Percentiles rank a stretch among this genome's conserved stretches.
These are phyloP conservation scores for Ceraclea dissimilis DNA, from an alignment of 2,888 invertebrate genomes.

Conservation along the genomic window DNA sequence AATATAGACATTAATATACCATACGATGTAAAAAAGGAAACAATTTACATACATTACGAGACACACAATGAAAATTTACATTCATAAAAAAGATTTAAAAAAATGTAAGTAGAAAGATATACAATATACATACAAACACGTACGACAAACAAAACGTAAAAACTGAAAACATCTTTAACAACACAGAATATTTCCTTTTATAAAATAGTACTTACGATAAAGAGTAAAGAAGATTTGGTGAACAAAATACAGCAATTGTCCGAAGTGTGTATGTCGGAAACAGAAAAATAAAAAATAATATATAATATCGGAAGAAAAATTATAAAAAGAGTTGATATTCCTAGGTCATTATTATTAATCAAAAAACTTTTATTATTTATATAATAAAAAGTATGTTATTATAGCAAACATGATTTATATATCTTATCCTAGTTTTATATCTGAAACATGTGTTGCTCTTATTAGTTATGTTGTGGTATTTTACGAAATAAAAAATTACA, in stretches of 20 bases:
- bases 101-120: neutral
- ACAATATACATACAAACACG: neutral
- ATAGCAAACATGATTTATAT: neutral
- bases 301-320: slow-evolving; percentile 15
- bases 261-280: slow-evolving; percentile 26
- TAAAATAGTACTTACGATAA: slow-evolving; percentile 25
- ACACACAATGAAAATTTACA: too few relatives aligned
- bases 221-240: slow-evolving; percentile 22
- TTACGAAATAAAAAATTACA: too few relatives aligned
- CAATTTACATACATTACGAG: too few relatives aligned
- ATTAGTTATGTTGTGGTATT: too few relatives aligned
- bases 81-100: too few relatives aligned
- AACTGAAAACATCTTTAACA: neutral
- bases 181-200: slow-evolving; percentile 3
- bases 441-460: too few relatives aligned
- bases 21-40: too few relatives aligned
- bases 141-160: neutral
- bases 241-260: slow-evolving; percentile 26
- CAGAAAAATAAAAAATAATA: slow-evolving; percentile 24
- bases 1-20: too few relatives aligned
- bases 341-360: slow-evolving; percentile 2
- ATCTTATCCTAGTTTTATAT: too few relatives aligned
- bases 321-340: neutral
- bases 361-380: too few relatives aligned
- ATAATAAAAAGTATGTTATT: neutral